Evolutionary conservation across 2,888 invertebrate species (phyloP).

Genomic region (Drosophila greeni): DNA sequence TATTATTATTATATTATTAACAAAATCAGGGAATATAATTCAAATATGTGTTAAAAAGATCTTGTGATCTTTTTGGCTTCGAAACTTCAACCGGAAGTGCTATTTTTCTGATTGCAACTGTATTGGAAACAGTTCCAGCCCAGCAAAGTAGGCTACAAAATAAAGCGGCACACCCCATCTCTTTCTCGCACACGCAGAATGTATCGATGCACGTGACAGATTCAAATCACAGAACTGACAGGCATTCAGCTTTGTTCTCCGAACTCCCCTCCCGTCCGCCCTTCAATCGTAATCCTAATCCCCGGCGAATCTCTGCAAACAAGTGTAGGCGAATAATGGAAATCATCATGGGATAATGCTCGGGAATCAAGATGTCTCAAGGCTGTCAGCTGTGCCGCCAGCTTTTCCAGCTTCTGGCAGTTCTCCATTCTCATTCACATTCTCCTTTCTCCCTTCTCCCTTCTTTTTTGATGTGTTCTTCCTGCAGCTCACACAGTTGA

Average conservation of each 20-base stretch:
- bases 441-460: background rate
- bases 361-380: conserved; percentile 47
- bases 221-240: conserved; percentile 23
- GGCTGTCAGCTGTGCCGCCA: conserved; percentile 51
- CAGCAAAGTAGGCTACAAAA: conserved; percentile 13
- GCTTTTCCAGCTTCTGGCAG: background rate
- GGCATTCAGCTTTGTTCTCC: conserved; percentile 3
- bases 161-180: background rate
- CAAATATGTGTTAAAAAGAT: no score
- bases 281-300: conserved; percentile 26
- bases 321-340: conserved; percentile 40
- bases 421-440: background rate
- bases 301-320: conserved; percentile 17
- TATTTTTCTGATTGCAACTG: background rate
- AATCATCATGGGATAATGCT: conserved; percentile 36
- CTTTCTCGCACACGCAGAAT: background rate
- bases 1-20: no score
- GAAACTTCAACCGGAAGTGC: background rate
- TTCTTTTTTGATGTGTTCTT: background rate
- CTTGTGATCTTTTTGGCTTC: no score
- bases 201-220: conserved; percentile 18
- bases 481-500: background rate
- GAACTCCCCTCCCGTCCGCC: conserved; percentile 6
- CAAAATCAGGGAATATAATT: no score
- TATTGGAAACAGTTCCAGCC: background rate